These are phyloP conservation scores for Melospiza georgiana DNA, from an alignment of 2,113 vertebrate genomes.

Conservation along the genomic window DNA sequence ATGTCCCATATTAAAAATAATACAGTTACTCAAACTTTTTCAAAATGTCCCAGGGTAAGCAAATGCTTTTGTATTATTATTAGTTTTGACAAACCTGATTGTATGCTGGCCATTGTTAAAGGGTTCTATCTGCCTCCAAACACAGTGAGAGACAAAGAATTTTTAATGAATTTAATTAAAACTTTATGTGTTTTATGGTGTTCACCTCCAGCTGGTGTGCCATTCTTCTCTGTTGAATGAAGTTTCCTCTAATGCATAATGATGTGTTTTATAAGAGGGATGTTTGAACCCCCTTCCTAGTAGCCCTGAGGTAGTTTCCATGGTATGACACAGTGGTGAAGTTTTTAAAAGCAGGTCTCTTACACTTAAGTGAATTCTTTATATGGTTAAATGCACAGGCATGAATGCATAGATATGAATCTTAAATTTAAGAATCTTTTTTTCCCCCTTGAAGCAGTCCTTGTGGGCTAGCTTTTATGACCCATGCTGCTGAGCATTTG, in stretches of 20 bases:
- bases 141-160: conserved; percentile 71
- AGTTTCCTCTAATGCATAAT: conserved; percentile 71
- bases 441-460: neutral
- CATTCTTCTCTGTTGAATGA: conserved; percentile 70
- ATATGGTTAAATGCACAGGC: conserved; percentile 51
- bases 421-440: conserved; percentile 30
- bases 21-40: conserved; percentile 69
- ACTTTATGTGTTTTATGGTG: conserved; percentile 72
- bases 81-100: conserved; percentile 78
- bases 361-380: conserved; percentile 59
- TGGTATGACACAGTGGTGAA: conserved; percentile 67
- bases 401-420: conserved; percentile 55
- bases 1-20: conserved; percentile 74
- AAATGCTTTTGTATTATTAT: conserved; percentile 57
- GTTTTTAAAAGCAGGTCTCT: conserved; percentile 58
- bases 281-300: conserved; percentile 66
- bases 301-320: conserved; percentile 74
- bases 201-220: conserved; percentile 68
- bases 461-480: neutral
- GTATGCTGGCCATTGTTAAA: conserved; percentile 72
- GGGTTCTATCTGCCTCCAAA: conserved; percentile 72
- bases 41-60: conserved; percentile 51
- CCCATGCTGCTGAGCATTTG: neutral
- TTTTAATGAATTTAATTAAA: conserved; percentile 83
- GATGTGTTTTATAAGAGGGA: conserved; percentile 72